Evolutionary conservation across 2,797 vertebrate genomes (phyloP), one percentile per base, ranked within the genome.

Genomic region (Prunella strophiata): DNA sequence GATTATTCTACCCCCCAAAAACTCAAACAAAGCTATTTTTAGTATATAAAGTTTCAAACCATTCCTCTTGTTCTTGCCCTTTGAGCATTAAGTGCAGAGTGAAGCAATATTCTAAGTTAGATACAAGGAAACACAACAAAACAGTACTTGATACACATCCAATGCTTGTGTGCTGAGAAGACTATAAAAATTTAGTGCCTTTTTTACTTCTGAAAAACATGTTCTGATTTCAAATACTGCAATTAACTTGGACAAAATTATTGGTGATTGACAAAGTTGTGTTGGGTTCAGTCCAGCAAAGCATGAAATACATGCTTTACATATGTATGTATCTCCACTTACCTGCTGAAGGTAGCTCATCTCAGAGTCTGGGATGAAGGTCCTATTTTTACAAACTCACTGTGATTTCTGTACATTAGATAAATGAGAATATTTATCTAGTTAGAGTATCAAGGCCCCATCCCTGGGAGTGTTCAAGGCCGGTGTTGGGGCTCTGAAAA

Each of bases 11-110:
- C 78, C 81, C 61, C 50, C 29, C 9, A 20, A 59, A 51, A 20
- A 17, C 43, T 47, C 85, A 91, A 96, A 89, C 65, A 80, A 75
- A 88, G 43, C 58, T 96, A 95, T 95, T 94, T 96, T 95, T 96
- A 94, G 65, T 55, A 34, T 75, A 34, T 74, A 20, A 89, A 90
- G 47, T 75, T 96, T 88, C 58, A 89, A 73, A 66, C 50, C 22
- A 18, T 72, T 63, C 13, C 48, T 83, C 36, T 92, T 23, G 22
- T 73, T 52, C 52, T 91, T 89, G 65, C 61, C 84, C 86, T 92
- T 96, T 85, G 84, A 74, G 78, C 30, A 43, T 63, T 67, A 55
- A 84, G 34, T 50, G 38, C 57, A 34, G 84, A 85, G 57, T 93
- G 84, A 96, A 89, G 93, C 78, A 95, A 92, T 80, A 77, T 43